These are phyloP conservation scores for Lepas anatifera DNA, from an alignment of 2,888 invertebrate genomes.

Conservation along the genomic window DNA sequence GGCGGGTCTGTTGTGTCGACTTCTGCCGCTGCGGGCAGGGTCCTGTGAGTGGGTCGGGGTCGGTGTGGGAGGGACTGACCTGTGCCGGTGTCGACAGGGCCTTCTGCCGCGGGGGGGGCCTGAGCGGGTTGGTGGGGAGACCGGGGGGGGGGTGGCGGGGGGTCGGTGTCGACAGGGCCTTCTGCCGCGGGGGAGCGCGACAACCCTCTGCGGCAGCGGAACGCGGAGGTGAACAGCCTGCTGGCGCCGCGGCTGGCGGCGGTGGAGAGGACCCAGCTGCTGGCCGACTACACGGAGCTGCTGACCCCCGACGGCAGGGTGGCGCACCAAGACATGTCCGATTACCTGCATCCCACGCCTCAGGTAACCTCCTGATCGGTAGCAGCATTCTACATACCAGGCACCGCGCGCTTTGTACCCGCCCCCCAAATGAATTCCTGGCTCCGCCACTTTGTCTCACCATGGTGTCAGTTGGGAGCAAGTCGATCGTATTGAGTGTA, in stretches of 20 bases:
- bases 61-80: no score
- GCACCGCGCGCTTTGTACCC: no score
- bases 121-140: neutral
- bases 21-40: no score
- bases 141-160: no score
- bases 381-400: no score
- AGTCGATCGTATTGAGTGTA: no score
- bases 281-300: slow-evolving; percentile 19
- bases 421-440: no score
- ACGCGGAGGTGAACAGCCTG: slow-evolving; percentile 57
- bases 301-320: slow-evolving; percentile 45
- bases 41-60: neutral
- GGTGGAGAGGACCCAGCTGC: slow-evolving; percentile 37
- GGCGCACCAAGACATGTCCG: slow-evolving; percentile 81
- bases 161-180: slow-evolving; percentile 52
- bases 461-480: no score
- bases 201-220: slow-evolving; percentile 65
- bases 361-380: neutral
- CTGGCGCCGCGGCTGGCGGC: slow-evolving; percentile 50
- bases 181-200: slow-evolving; percentile 72
- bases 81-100: slow-evolving; percentile 48
- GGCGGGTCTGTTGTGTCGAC: no score
- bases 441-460: no score
- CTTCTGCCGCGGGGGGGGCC: no score
- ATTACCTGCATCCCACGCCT: slow-evolving; percentile 76